Conservation (phyloP, 2,113 vertebrate species). For the Candoia aspera region DNA sequence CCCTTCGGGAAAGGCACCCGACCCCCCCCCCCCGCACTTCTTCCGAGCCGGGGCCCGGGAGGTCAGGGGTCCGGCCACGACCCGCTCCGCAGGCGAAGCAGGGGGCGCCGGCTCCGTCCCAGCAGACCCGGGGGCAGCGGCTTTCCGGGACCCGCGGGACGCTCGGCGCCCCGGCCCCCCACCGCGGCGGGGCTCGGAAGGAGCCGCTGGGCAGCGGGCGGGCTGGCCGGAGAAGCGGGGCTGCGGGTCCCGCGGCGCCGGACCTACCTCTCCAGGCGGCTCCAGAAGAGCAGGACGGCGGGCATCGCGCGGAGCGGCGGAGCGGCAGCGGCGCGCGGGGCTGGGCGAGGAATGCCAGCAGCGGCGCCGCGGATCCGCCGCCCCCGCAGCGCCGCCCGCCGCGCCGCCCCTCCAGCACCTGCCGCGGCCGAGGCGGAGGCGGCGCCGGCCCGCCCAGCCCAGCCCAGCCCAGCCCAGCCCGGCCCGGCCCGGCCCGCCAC, state of each 20-base stretch:
- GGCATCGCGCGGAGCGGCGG: slow-evolving; percentile 46
- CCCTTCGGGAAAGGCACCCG: not conserved
- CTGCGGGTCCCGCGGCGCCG: not conserved
- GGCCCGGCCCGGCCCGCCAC: not conserved
- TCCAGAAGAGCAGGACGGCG: slow-evolving; percentile 69
- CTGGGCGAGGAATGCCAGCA: not conserved
- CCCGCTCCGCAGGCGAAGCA: too few relatives aligned
- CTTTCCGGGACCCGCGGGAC: not conserved
- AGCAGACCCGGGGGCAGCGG: not conserved
- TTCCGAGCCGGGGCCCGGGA: not conserved
- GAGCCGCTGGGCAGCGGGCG: not conserved
- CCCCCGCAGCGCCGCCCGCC: not conserved
- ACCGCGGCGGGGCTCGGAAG: too few relatives aligned
- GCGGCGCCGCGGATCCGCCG: not conserved
- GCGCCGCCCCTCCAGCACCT: not conserved
- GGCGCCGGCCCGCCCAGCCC: not conserved
- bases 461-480: fast-evolving
- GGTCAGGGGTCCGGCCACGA: not conserved
- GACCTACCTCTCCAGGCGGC: slow-evolving; percentile 64
- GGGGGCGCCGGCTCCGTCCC: too few relatives aligned
- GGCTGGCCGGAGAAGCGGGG: slow-evolving; percentile 28
- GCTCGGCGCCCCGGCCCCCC: too few relatives aligned
- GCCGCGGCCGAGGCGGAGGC: not conserved
- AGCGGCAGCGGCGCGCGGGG: not conserved
- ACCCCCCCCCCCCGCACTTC: not conserved